These are phyloP conservation scores for Ichneumoninae sp. DNA, from an alignment of 2,888 invertebrate species.

Conservation along the genomic window DNA sequence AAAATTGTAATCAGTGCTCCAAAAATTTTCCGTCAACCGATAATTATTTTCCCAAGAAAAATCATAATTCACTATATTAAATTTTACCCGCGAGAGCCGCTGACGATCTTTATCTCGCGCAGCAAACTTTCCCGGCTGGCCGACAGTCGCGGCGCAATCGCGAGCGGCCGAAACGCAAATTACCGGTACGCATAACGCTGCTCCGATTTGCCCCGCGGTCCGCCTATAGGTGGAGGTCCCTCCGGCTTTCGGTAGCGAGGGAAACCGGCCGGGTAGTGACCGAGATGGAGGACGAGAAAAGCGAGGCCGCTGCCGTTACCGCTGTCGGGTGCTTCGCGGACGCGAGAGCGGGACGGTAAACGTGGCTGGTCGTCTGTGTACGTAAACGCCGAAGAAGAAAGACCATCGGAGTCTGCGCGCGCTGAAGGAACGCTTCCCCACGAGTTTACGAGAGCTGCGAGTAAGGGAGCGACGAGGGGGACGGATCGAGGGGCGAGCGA, in stretches of 20 bases:
- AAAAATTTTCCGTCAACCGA: no score
- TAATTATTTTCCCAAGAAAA: no score
- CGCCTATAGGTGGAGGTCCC: not conserved
- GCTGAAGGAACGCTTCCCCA: conserved; percentile 25
- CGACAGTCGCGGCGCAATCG: no score
- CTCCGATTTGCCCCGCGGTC: conserved; percentile 3
- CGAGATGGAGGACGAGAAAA: conserved; percentile 51
- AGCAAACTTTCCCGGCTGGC: no score
- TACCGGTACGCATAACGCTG: not conserved
- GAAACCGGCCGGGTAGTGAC: conserved; percentile 63
- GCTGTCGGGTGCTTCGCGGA: not conserved
- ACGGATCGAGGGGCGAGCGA: conserved; percentile 60
- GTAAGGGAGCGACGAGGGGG: conserved; percentile 56
- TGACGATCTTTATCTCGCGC: no score
- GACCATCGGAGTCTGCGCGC: conserved; percentile 61
- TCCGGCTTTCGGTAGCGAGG: conserved; percentile 31
- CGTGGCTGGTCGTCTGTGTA: conserved; percentile 26
- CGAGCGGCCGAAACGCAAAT: no score
- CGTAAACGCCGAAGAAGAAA: conserved; percentile 26
- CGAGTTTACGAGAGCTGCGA: conserved; percentile 55
- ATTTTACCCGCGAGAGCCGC: no score
- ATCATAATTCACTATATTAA: no score
- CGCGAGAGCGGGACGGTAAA: conserved; percentile 57
- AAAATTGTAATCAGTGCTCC: no score
- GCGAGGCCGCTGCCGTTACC: not conserved